Evolutionary conservation across 2,797 vertebrate species (phyloP).

Genomic region (Eulemur mongoz): DNA sequence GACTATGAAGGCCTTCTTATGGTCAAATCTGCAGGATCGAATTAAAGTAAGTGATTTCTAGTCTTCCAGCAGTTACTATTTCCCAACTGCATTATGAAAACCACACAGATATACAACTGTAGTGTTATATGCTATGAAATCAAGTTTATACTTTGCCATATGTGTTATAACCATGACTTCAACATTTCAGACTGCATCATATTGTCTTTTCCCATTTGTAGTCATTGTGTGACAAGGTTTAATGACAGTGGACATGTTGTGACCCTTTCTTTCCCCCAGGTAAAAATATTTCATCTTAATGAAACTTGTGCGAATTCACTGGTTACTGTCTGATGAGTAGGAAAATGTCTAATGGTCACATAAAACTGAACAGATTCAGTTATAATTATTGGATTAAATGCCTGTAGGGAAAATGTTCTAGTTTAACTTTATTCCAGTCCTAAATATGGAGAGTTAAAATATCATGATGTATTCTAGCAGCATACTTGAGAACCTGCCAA

Average conservation of each 20-base stretch:
- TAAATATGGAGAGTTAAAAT: slow-evolving; percentile 81
- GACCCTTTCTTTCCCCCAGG: background rate
- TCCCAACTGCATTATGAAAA: background rate
- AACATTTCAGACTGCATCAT: background rate
- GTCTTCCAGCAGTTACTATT: background rate
- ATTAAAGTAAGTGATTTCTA: background rate
- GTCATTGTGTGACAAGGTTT: background rate
- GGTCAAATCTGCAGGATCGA: background rate
- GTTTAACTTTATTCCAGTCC: background rate
- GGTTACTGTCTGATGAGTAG: background rate
- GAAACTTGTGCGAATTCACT: background rate
- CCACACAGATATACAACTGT: background rate
- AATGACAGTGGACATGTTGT: background rate
- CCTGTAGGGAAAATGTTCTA: background rate
- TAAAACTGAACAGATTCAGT: background rate
- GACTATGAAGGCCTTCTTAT: background rate
- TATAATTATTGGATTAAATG: slow-evolving; percentile 31
- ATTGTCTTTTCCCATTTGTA: background rate
- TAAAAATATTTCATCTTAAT: background rate
- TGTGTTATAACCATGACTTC: background rate
- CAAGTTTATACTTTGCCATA: background rate
- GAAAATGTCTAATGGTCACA: background rate
- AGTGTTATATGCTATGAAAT: background rate
- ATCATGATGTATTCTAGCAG: slow-evolving; percentile 73
- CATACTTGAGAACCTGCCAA: slow-evolving; percentile 79